phyloP scores from a whole-genome alignment of 2,113 vertebrate genomes.

The Istiophorus platypterus region DNA sequence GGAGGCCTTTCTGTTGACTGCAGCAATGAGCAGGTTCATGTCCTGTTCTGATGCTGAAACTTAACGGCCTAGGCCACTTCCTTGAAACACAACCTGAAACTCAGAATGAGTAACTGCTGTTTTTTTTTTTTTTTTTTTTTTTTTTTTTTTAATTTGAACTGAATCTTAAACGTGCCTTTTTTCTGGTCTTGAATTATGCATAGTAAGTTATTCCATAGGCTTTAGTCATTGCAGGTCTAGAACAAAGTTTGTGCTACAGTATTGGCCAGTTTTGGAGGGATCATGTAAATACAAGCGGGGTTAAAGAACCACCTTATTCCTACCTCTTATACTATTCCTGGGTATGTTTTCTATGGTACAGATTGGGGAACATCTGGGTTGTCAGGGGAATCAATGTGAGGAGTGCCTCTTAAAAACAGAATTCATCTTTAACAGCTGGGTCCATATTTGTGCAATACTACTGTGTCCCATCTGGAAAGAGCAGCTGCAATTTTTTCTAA shows the following conservation, averaged over 20 bases:
- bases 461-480: conserved; percentile 9
- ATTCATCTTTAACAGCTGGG: conserved; percentile 8
- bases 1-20: neutral
- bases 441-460: conserved; percentile 60
- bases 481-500: conserved; percentile 15
- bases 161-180: conserved; percentile 19
- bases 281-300: neutral
- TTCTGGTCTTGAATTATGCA: neutral
- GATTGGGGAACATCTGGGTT: neutral
- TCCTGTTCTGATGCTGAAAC: neutral
- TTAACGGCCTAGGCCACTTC: neutral
- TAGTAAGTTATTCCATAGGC: conserved; percentile 32
- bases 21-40: neutral
- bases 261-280: neutral
- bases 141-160: conserved; percentile 11
- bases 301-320: neutral
- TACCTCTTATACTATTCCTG: neutral
- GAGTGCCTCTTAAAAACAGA: neutral
- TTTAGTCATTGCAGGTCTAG: conserved; percentile 1
- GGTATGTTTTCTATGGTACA: conserved; percentile 16
- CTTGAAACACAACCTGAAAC: neutral
- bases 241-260: neutral
- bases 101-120: neutral
- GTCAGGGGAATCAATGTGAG: neutral
- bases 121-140: too few species aligned